A percentile compares a stretch with the other conserved stretches of the same genome.
Conservation (phyloP, 2,797 vertebrate species). For the Tauraco hartlaubi region DNA sequence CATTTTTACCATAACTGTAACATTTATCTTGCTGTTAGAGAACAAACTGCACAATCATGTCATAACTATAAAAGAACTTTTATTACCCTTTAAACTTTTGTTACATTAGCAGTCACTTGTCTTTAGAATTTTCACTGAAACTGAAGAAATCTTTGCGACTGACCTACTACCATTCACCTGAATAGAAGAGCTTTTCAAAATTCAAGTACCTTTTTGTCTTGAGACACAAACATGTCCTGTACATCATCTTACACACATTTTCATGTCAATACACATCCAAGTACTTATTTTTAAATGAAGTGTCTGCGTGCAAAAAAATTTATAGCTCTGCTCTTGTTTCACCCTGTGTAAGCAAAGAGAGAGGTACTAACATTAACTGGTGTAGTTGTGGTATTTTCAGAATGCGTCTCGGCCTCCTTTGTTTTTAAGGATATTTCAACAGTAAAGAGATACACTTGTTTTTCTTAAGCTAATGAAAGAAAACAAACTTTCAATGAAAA, state of each 20-base stretch:
- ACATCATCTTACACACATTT: not conserved
- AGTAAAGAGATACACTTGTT: not conserved
- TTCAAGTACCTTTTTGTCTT: not conserved
- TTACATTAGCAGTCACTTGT: not conserved
- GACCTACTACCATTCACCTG: not conserved
- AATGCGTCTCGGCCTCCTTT: not conserved
- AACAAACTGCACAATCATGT: not conserved
- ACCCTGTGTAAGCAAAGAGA: not conserved
- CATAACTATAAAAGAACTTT: not conserved
- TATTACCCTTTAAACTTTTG: not conserved
- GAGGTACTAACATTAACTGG: not conserved
- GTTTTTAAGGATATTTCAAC: not conserved
- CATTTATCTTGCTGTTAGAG: not conserved
- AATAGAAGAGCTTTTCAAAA: not conserved
- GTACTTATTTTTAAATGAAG: not conserved
- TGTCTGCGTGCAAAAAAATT: not conserved
- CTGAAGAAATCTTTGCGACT: not conserved
- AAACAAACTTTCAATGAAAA: not conserved
- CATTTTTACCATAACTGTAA: not conserved
- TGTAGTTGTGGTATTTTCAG: not conserved
- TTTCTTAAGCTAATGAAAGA: not conserved
- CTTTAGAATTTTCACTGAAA: not conserved
- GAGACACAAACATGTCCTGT: fast-evolving
- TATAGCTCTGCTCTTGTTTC: not conserved
- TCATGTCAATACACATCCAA: not conserved